Base-by-base conservation (phyloP, 2,888 invertebrate species). In the Melinopterus prodromus region DNA sequence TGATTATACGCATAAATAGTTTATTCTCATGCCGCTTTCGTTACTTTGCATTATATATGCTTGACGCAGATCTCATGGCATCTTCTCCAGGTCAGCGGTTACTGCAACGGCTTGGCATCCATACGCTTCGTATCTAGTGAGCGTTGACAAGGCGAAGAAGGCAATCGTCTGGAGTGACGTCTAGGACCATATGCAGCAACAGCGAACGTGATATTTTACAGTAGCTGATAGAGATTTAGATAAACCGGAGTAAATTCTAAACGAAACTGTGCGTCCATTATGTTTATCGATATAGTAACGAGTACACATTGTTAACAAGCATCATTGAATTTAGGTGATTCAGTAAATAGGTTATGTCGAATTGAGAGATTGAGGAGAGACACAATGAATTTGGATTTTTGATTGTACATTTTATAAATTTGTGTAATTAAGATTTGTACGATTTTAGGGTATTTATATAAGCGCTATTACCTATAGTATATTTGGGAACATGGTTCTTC, bases 51-150 rank as follows among this genome's bases (percentile, higher is more conserved):
- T 74, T 74, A n/a, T 74, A 85, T 86, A 87, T 87, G 86, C 80
- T 80, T 83, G 84, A 82, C 86, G 85, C 86, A 87, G 87, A 84
- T 85, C 86, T 86, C 85, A 86, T 88, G 87, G 87, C 85, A 84
- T 88, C 84, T 89, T 91, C 89, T 90, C 86, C 92, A 97, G 97
- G 90, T 92, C 94, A 79, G 94, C 96, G 71, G 96, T 97, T 81
- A 95, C 95, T 81, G 96, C 97, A 70, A 96, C 97, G 70, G 93
- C 95, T 72, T 98, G 97, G 97, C 95, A 96, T 88, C 96, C 96
- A 6, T 95, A 94, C 87, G 95, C 95, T 71, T 93, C 93, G 75
- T 93, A 93, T 80, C 90, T 98, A 79, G 95, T 96, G 77, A 95
- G 96, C 71, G 97, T 96, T 84, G 97, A 97, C 89, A 93, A 95